Evolutionary conservation across 2,797 vertebrate genomes (phyloP).

Genomic region (Arremon brunneinucha): DNA sequence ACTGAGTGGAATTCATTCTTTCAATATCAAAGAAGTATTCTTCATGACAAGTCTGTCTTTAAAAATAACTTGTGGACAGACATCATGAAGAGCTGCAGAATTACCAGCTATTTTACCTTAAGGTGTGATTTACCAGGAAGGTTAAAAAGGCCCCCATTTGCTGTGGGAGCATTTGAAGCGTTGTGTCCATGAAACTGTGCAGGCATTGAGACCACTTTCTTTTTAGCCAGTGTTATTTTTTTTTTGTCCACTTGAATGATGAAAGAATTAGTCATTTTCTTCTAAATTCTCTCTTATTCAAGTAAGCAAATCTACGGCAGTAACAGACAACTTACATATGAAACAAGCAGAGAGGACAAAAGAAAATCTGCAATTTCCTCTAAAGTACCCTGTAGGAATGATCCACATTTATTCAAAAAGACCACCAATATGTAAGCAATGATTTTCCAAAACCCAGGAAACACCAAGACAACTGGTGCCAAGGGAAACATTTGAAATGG

Average conservation of each 20-base stretch:
- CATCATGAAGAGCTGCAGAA: neutral
- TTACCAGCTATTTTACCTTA: neutral
- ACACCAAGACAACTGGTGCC: neutral
- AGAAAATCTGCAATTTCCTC: neutral
- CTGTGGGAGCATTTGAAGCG: conserved; percentile 26
- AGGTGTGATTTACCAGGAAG: neutral
- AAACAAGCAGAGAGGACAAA: neutral
- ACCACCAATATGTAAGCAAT: neutral
- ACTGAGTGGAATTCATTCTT: neutral
- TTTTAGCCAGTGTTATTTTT: neutral
- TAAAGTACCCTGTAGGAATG: neutral
- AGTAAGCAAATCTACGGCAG: neutral
- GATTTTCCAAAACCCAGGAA: neutral
- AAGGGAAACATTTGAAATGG: neutral
- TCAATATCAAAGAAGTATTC: neutral
- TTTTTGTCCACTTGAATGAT: neutral
- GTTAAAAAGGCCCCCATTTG: neutral
- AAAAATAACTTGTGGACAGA: neutral
- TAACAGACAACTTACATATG: neutral
- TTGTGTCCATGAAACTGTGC: neutral
- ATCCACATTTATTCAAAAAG: neutral
- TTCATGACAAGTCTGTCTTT: neutral
- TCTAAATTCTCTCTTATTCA: neutral
- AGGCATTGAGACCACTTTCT: neutral
- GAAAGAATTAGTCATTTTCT: neutral